A percentile compares a stretch with the other conserved stretches of the same genome.
These are phyloP conservation scores for Parnassius smintheus DNA, from an alignment of 2,888 invertebrate species.

Conservation along the genomic window DNA sequence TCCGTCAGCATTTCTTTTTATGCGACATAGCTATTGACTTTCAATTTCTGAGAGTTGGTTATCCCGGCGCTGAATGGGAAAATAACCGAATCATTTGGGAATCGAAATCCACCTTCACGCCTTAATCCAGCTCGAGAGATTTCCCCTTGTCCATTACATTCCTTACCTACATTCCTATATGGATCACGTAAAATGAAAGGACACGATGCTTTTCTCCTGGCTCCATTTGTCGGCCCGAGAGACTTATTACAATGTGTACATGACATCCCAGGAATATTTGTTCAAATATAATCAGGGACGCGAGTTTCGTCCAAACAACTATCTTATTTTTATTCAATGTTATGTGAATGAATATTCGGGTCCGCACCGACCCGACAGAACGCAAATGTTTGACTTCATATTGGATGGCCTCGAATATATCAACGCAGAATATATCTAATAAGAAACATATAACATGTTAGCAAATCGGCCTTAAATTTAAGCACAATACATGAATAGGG, in stretches of 20 bases:
- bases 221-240: conserved; percentile 74
- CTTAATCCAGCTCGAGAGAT: conserved; percentile 75
- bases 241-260: conserved; percentile 79
- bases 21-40: conserved; percentile 52
- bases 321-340: conserved; percentile 70
- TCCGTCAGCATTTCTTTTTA: conserved; percentile 48
- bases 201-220: conserved; percentile 70
- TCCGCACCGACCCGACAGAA: conserved; percentile 46
- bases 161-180: conserved; percentile 57
- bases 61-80: conserved; percentile 59
- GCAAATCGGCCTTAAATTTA: too few relatives aligned
- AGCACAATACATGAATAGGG: too few relatives aligned
- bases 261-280: conserved; percentile 71
- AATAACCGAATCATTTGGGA: conserved; percentile 70
- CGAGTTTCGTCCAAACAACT: conserved; percentile 67
- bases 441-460: too few relatives aligned
- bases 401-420: conserved; percentile 52
- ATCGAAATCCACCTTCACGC: conserved; percentile 60
- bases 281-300: conserved; percentile 78
- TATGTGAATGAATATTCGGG: conserved; percentile 56
- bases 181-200: conserved; percentile 66
- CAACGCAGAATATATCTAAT: conserved; percentile 25
- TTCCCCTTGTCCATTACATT: conserved; percentile 69
- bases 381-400: conserved; percentile 72
- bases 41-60: conserved; percentile 57